These are phyloP conservation scores for Scartelaos histophorus DNA, from an alignment of 2,113 vertebrate species.

Conservation along the genomic window DNA sequence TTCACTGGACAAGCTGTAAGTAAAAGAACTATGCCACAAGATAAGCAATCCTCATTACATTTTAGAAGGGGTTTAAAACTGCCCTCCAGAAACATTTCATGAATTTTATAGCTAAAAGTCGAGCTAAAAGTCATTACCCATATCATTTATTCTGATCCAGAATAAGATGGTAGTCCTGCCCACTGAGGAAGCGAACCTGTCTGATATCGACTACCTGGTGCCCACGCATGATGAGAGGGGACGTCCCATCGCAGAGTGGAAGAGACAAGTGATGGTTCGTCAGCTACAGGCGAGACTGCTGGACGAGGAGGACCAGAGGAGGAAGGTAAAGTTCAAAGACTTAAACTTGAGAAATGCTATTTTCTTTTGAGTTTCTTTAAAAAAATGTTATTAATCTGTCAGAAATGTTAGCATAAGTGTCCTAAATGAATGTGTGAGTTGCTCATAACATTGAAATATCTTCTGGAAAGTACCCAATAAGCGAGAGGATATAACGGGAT, in stretches of 20 bases:
- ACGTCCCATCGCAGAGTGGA: conserved; percentile 91
- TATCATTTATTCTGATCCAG: background rate
- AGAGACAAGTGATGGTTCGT: conserved; percentile 94
- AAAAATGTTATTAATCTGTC: background rate
- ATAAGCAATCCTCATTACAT: background rate
- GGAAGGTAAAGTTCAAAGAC: conserved; percentile 73
- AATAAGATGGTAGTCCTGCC: conserved; percentile 70
- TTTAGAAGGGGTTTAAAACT: background rate
- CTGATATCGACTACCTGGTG: conserved; percentile 88
- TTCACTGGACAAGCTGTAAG: conserved; percentile 68
- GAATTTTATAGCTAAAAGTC: too few species aligned
- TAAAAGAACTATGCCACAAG: background rate
- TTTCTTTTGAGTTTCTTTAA: background rate
- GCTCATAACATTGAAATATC: background rate
- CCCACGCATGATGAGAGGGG: conserved; percentile 89
- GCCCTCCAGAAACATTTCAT: background rate
- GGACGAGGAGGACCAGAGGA: conserved; percentile 73
- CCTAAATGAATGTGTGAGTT: background rate
- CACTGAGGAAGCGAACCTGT: conserved; percentile 74
- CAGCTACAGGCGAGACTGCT: conserved; percentile 85
- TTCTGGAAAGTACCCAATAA: background rate
- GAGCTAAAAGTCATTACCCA: background rate
- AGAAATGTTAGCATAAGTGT: background rate
- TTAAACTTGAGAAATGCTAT: background rate
- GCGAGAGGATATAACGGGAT: background rate